Evolutionary conservation across 2,797 vertebrate genomes (phyloP), one percentile per base, ranked within the genome.

Genomic region (Mionectes olivaceus): DNA sequence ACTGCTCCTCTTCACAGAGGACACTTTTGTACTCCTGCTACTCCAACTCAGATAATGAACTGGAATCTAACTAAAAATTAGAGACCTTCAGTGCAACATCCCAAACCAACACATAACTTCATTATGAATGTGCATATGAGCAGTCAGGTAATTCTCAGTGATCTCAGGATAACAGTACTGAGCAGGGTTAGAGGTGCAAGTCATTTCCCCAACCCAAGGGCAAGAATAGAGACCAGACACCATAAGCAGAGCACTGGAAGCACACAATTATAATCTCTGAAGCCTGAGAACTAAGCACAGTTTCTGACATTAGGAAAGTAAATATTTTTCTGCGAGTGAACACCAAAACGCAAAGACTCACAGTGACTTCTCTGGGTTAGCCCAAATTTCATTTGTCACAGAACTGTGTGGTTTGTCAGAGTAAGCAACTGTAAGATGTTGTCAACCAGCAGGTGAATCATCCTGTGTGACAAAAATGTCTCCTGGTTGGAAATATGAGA

Each of bases 111-210:
- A 0, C 8, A 3, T 1, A 9, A 8, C 37, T 4, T 39, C 50
- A 6, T 9, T 9, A 16, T 21, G 44, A 11, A 4, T 0, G 12
- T 6, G 4, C 7, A 1, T 4, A 35, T 2, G 13, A 75, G 30
- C 25, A 49, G 16, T 1, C 32, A 44, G 32, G 2, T 5, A 33
- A 13, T 4, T 64, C 41, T n/a, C 46, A 41, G 0, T 1, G 5
- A 41, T 8, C n/a, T 57, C 37, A 25, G 22, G 0, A 25, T 0
- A 46, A 35, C 22, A 43, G 37, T 8, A 27, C 1, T 14, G 9
- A 35, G 16, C 32, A 71, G 11, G 46, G 49, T 17, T n/a, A 53
- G 35, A 52, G 23, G 53, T 13, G 3, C 14, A 39, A 64, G 16
- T 8, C 16, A 9, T 32, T 71, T 30, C 17, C 24, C 28, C 14